Conservation (phyloP, 1,140 invertebrate genomes). For the Rhynchophorus ferrugineus region DNA sequence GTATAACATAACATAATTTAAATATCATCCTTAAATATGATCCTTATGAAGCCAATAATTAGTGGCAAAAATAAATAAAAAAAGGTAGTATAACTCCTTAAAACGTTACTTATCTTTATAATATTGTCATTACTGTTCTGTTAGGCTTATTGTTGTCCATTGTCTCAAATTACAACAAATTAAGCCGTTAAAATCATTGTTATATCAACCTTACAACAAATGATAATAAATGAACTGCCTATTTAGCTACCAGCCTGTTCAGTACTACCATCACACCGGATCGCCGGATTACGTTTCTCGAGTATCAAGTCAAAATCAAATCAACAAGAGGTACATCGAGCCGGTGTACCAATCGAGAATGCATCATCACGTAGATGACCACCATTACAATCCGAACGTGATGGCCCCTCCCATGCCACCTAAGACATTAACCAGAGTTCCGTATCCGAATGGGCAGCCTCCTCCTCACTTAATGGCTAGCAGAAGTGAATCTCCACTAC, state of each 20-base stretch:
- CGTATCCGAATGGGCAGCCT: slow-evolving; percentile 36
- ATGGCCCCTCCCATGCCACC: slow-evolving; percentile 18
- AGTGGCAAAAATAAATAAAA: too few relatives aligned
- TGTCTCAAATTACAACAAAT: too few relatives aligned
- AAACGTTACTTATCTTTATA: too few relatives aligned
- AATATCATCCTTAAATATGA: too few relatives aligned
- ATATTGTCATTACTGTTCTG: too few relatives aligned
- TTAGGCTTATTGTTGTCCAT: too few relatives aligned
- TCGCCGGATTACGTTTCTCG: slow-evolving; percentile 19
- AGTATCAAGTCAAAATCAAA: slow-evolving; percentile 39
- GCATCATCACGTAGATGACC: slow-evolving; percentile 26
- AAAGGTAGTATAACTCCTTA: too few relatives aligned
- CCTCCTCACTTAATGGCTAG: slow-evolving; percentile 30
- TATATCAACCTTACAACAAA: too few relatives aligned
- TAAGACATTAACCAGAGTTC: slow-evolving; percentile 32
- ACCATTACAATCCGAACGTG: slow-evolving; percentile 27
- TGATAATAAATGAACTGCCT: slow-evolving; percentile 20
- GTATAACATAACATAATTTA: too few relatives aligned
- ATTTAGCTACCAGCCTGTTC: slow-evolving; percentile 26
- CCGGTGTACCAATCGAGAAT: slow-evolving; percentile 41
- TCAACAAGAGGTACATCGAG: slow-evolving; percentile 35
- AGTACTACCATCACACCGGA: slow-evolving; percentile 12
- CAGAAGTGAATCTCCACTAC: slow-evolving; percentile 37
- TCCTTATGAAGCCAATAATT: too few relatives aligned
- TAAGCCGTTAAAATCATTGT: too few relatives aligned